Evolutionary conservation across 2,888 invertebrate species (phyloP).

Genomic region (Tenthredo amoena): DNA sequence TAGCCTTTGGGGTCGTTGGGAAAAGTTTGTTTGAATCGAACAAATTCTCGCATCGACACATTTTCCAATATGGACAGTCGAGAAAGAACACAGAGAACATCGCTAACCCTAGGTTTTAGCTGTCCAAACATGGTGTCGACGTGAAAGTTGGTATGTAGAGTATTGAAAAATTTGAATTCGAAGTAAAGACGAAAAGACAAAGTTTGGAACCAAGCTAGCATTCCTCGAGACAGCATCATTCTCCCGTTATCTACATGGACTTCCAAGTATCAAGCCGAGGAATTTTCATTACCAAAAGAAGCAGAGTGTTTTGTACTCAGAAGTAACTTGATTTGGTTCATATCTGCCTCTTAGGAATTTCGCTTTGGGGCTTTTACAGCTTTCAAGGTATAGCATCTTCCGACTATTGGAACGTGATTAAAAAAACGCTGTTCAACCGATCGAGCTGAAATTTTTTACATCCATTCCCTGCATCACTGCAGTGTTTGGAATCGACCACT

Average conservation of each 20-base stretch:
- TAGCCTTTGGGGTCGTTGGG: not conserved
- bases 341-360: not conserved
- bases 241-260: not conserved
- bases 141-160: not conserved
- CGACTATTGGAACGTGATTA: not conserved
- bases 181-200: not conserved
- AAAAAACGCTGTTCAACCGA: not conserved
- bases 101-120: not conserved
- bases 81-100: not conserved
- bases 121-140: not conserved
- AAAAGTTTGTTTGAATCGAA: not conserved
- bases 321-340: not conserved
- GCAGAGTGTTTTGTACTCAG: not conserved
- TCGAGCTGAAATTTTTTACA: not conserved
- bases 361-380: too few relatives aligned
- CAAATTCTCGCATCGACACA: too few relatives aligned
- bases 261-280: not conserved
- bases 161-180: constrained; percentile 5
- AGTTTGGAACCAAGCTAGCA: not conserved
- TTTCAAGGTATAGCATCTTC: not conserved
- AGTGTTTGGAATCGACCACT: not conserved
- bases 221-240: not conserved
- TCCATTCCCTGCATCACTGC: not conserved
- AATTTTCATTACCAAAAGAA: not conserved
- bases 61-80: not conserved